Evolutionary conservation across 2,888 invertebrate genomes (phyloP), one percentile per base, ranked within the genome.

Genomic region (Drosophila diplacantha): DNA sequence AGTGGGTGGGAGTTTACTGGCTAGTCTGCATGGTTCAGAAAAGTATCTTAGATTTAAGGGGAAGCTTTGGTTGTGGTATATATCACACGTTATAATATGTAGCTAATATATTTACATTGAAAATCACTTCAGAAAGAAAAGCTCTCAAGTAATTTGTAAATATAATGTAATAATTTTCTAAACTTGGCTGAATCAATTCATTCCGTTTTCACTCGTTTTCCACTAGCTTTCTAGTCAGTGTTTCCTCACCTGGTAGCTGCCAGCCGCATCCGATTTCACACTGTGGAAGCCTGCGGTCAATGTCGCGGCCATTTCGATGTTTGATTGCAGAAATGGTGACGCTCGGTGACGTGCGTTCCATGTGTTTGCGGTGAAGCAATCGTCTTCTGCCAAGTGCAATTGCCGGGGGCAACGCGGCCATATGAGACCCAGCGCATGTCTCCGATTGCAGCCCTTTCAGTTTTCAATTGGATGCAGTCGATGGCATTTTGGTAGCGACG

Each of bases 381-480:
- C 11, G 18, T 41, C 53, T 75, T 66, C n/a, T 70, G 71, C 69
- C 63, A 62, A 71, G 66, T 44, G 62, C 52, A 31, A 31, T 46
- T 53, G 34, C 18, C 49, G 49, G 38, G 37, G 24, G 29, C 29
- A 50, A 37, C 53, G 50, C 20, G 69, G 81, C 50, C 63, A 78
- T 68, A 31, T 71, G 78, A 77, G 53, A 77, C 71, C 56, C 64
- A 52, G 63, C 64, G 57, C 61, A 68, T 50, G 50, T 53, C 62
- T 75, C 62, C 55, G 29, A 55, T 57, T 62, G 37, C 65, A 41
- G 64, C 71, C 75, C 80, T 79, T 82, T 79, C 78, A 64, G 72
- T 79, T 81, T 78, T 63, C 55, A 54, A 60, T 68, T 35, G 50
- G 20, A 52, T 49, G 29, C 41, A 55, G 57, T 37, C 44, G 61